Evolutionary conservation across 2,113 vertebrate species (phyloP).

Genomic region (Eptatretus burgeri): DNA sequence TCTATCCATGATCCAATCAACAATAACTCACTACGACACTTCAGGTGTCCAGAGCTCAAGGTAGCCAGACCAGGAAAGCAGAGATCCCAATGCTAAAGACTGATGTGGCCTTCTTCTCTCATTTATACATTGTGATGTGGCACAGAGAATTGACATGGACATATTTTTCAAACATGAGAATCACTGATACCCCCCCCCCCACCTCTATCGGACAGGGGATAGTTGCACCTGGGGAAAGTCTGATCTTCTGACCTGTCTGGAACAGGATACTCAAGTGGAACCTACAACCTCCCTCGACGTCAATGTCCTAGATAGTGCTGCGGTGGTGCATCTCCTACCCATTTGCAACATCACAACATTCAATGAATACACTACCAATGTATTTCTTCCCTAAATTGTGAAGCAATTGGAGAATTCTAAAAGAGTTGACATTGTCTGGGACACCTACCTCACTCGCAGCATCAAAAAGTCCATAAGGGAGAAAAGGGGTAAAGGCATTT

Average conservation of each 20-base stretch:
- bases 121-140: neutral
- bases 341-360: neutral
- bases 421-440: neutral
- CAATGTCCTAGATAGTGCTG: neutral
- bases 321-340: neutral
- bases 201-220: neutral
- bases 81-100: neutral
- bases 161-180: neutral
- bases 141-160: neutral
- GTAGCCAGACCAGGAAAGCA: neutral
- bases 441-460: neutral
- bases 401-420: neutral
- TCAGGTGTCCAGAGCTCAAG: neutral
- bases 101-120: neutral
- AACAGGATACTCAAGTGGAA: neutral
- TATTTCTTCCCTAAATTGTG: neutral
- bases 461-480: neutral
- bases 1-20: no score
- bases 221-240: neutral
- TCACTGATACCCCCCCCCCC: neutral
- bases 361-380: neutral
- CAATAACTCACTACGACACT: neutral
- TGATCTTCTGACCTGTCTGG: neutral
- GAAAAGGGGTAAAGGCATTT: neutral
- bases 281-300: neutral